phyloP scores from a whole-genome alignment of 2,888 invertebrate species.

The Anticlea derivata region DNA sequence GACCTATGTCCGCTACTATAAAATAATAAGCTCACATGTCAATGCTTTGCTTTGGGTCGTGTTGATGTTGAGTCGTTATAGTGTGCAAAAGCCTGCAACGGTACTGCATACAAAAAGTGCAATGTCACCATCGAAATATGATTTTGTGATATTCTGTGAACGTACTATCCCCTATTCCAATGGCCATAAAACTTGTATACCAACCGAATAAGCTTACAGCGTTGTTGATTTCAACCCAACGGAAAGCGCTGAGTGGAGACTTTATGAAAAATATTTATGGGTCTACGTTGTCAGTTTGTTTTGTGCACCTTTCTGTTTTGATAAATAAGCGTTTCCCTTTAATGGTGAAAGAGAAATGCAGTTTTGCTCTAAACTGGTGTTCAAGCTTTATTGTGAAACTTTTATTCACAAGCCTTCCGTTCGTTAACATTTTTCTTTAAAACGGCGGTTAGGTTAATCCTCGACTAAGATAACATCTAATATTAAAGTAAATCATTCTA shows the following conservation, averaged over 20 bases:
- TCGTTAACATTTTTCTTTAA: no score
- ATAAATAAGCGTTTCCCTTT: conserved; percentile 29
- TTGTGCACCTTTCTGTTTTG: conserved; percentile 37
- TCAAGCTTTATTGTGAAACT: background rate
- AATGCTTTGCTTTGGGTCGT: no score
- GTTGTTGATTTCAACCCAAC: conserved; percentile 48
- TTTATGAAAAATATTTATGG: conserved; percentile 45
- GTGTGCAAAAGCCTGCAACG: no score
- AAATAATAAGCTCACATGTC: no score
- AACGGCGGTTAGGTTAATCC: no score
- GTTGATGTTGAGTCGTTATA: no score
- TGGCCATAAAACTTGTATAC: conserved; percentile 63
- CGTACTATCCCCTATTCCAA: conserved; percentile 56
- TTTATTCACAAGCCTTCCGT: no score
- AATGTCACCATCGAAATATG: conserved; percentile 2
- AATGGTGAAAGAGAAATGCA: conserved; percentile 28
- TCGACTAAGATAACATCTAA: no score
- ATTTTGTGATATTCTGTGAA: conserved; percentile 48
- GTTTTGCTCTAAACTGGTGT: conserved; percentile 7
- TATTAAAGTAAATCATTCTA: no score
- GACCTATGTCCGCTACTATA: no score
- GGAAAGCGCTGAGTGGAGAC: conserved; percentile 45
- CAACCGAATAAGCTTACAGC: conserved; percentile 47
- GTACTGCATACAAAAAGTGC: no score
- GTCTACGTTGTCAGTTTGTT: conserved; percentile 37